Percentiles rank a stretch among this genome's conserved stretches.
These are phyloP conservation scores for Amiota minor DNA, from an alignment of 2,888 invertebrate species.

Conservation along the genomic window DNA sequence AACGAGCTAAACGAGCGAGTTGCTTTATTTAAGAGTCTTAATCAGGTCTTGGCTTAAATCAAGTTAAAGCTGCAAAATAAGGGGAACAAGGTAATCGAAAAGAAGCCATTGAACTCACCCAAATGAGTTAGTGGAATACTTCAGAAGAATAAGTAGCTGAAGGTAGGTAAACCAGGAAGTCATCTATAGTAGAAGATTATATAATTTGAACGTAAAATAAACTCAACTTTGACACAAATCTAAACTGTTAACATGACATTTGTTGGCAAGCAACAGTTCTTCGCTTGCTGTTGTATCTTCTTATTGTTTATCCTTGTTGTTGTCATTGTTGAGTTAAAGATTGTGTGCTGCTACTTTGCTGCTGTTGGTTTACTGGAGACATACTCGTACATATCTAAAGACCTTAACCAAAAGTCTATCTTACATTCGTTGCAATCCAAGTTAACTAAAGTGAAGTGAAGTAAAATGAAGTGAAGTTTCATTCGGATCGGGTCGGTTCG, in stretches of 20 bases:
- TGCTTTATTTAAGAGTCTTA: no score
- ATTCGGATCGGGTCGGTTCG: no score
- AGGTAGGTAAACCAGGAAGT: conserved; percentile 17
- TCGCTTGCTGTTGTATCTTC: conserved; percentile 9
- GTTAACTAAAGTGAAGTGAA: no score
- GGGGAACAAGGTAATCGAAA: no score
- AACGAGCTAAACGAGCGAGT: neutral
- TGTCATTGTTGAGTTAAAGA: neutral
- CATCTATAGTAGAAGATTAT: conserved; percentile 46
- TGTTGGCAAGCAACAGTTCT: conserved; percentile 45
- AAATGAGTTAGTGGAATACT: no score
- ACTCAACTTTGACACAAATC: conserved; percentile 67
- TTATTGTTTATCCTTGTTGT: conserved; percentile 2
- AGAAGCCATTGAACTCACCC: no score
- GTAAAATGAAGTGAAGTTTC: conserved; percentile 36
- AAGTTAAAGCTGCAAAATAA: no score
- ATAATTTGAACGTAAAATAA: conserved; percentile 67
- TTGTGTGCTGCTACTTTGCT: conserved; percentile 34
- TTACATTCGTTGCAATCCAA: no score
- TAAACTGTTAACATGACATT: conserved; percentile 65
- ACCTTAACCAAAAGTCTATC: no score
- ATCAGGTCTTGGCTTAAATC: no score
- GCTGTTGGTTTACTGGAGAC: conserved; percentile 25
- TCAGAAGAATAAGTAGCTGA: no score
- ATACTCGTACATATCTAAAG: neutral